Evolutionary conservation across 2,888 invertebrate species (phyloP).

Genomic region (Ganaspis brasiliensis): DNA sequence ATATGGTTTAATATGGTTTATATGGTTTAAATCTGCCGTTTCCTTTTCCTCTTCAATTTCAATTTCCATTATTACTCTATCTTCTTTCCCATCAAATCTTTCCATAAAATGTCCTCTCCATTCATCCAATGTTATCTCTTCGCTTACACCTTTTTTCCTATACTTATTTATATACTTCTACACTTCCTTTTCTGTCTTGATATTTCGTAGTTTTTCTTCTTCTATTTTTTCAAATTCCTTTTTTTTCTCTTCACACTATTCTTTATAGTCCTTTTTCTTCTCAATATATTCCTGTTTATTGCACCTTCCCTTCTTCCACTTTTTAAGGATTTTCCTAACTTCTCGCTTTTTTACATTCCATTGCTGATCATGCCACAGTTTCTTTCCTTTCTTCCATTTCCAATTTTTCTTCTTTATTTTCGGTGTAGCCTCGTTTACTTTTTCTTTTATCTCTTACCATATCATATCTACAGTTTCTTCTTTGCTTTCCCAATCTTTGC

Average conservation of each 20-base stretch:
- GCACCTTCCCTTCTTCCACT: slow-evolving; percentile 1
- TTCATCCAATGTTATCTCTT: not conserved
- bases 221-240: no score
- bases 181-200: not conserved
- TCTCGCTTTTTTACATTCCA: slow-evolving; percentile 26
- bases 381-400: slow-evolving; percentile 13
- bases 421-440: not conserved
- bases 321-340: not conserved
- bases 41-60: no score
- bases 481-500: not conserved
- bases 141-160: not conserved
- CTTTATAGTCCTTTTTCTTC: no score
- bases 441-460: not conserved
- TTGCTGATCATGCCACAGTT: not conserved
- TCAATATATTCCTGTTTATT: no score
- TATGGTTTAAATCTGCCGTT: not conserved
- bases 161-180: not conserved
- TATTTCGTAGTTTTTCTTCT: not conserved
- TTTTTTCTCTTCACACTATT: no score
- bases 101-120: not conserved
- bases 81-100: not conserved
- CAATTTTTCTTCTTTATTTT: slow-evolving; percentile 1
- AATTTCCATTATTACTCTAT: no score
- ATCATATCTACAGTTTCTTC: not conserved
- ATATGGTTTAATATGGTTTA: not conserved